Base-by-base conservation (phyloP, 1,140 invertebrate genomes). In the Drosophila micromelanica region DNA sequence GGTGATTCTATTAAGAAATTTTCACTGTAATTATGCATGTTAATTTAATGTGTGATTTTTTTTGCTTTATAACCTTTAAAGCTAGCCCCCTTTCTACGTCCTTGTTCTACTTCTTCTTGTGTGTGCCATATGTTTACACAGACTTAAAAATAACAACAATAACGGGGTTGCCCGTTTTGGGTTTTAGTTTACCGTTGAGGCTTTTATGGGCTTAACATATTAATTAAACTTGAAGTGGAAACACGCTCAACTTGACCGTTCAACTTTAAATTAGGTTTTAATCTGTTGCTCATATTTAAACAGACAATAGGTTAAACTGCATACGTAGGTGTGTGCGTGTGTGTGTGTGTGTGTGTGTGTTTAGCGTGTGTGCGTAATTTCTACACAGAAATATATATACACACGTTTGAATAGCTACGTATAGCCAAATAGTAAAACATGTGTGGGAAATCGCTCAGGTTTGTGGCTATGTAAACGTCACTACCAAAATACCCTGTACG, bases 231-330 rank as follows among this genome's bases (percentile, higher is more conserved):
- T 89, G 48, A 89, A 87, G 84, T 82, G 79, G 75, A 78, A 78
- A 86, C 57, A 43, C 49, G 40, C 49, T 32, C 20, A 60, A 40
- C 54, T 68, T 51, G 70, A 46, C 72, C 61, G 76, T 61, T 75
- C 71, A 87, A 87, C 79, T 87, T 87, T 79, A 87, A 86, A 87
- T 87, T 87, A 82, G 78, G 72, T 89, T 87, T 89, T 87, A 87
- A 87, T 87, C 82, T 89, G 78, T 89, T 87, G 84, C 82, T 89
- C 79, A 87, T 89, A 89, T 89, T 89, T 86, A 87, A 82, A 78
- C 78, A 87, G 71, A 55, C 69, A 65, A 40, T 57, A 57, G 55
- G 17, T 37, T 13, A 15, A n/a, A n/a, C 6, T 35, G 32, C n/a
- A 3, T 13, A 1, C n/a, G 30, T 42, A 27, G 23, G 2, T 46